Base-by-base conservation (phyloP, 2,113 vertebrate genomes). In the Podocnemis expansa region DNA sequence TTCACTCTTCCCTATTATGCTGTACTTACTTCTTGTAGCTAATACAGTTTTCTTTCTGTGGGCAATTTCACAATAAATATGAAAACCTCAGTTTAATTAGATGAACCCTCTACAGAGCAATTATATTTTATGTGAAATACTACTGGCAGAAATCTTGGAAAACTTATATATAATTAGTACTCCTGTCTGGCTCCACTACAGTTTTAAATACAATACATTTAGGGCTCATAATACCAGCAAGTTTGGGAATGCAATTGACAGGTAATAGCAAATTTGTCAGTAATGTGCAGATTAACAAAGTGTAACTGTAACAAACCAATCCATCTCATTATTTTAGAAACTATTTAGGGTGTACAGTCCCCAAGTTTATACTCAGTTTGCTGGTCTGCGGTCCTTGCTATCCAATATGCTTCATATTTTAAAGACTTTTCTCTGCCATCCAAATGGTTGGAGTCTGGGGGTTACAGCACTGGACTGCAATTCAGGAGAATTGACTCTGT, bases 151-250 rank as follows among this genome's bases (percentile, higher is more conserved):
- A 98, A 97, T 97, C 97, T 91, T 96, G 95, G 90, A 97, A 96
- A 98, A 96, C 93, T 95, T 97, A 93, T 87, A 95, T 97, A 97
- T 98, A 97, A 98, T 98, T 98, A 98, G 97, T 89, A 94, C 94
- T 97, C 95, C 82, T 89, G 70, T 24, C 1, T 49, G 96, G 95
- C 96, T 95, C 70, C 95, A 91, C 89, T 25, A 31, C 96, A 97
- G 96, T 90, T 89, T 95, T 96, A 95, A 97, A 96, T 94, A 95
- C 91, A 95, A 91, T 85, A 86, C 96, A 91, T 95, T n/a, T 87
- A 95, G 96, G 94, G 97, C 94, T 97, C 10, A 12, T 90, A 94
- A 85, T 8, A 21, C 91, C 75, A 78, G 80, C 91, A 97, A 95
- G 86, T 51, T 83, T 2, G 1, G 94, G 94, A 95, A 94, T 96